Evolutionary conservation across 2,888 invertebrate species (phyloP).

Genomic region (Drosophila atroscutellata): DNA sequence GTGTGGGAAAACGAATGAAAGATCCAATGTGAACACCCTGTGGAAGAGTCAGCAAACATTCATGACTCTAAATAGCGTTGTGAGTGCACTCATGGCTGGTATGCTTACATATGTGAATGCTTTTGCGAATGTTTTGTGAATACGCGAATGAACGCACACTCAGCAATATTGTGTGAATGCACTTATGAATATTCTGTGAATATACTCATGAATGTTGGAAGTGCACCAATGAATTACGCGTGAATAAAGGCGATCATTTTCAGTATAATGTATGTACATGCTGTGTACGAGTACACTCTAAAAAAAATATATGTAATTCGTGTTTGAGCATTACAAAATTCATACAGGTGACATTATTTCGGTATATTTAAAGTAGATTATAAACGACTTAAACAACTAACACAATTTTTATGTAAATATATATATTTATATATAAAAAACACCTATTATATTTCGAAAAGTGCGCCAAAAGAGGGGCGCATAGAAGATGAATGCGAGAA

Average conservation of each 20-base stretch:
- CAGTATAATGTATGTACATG: neutral
- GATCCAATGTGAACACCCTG: conserved; percentile 10
- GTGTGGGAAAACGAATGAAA: conserved; percentile 22
- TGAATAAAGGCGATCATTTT: neutral
- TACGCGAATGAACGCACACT: conserved; percentile 3
- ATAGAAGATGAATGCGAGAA: neutral
- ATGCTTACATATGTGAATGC: conserved; percentile 2
- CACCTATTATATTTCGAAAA: conserved; percentile 46
- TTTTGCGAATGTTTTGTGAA: conserved; percentile 15
- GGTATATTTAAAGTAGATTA: conserved; percentile 38
- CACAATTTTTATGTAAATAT: conserved; percentile 34
- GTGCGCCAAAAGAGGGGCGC: neutral
- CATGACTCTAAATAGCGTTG: neutral
- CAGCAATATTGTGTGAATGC: conserved; percentile 22
- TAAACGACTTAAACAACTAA: conserved; percentile 49
- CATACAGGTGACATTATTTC: conserved; percentile 15
- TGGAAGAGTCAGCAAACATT: neutral
- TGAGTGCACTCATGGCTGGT: conserved; percentile 14
- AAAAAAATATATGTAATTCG: conserved; percentile 2
- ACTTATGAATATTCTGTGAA: conserved; percentile 23
- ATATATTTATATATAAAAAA: conserved; percentile 26
- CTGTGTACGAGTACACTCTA: neutral
- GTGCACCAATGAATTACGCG: conserved; percentile 38
- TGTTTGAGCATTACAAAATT: conserved; percentile 9
- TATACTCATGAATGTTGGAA: conserved; percentile 45